Evolutionary conservation across 2,113 vertebrate genomes (phyloP).

Genomic region (Scomber japonicus): DNA sequence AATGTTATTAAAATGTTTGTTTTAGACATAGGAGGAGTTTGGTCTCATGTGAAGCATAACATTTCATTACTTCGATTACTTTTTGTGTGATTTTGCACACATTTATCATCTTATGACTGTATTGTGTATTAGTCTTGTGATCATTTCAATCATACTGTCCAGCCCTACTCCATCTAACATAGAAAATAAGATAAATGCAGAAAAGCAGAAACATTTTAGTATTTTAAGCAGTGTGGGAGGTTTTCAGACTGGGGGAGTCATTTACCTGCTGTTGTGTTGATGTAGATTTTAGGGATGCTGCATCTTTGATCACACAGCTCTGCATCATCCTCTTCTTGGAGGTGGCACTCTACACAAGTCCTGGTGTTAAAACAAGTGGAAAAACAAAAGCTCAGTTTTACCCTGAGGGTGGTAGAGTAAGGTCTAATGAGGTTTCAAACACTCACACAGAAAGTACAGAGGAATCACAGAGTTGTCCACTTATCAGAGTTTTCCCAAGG

Average conservation of each 20-base stretch:
- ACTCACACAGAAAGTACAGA: conserved; percentile 48
- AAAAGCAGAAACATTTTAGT: too few relatives aligned
- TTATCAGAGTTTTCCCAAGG: conserved; percentile 74
- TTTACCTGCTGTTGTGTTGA: conserved; percentile 90
- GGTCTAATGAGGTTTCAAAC: conserved; percentile 51
- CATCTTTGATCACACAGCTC: conserved; percentile 90
- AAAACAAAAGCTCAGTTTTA: conserved; percentile 57
- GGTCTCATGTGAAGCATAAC: too few relatives aligned
- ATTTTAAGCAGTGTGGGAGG: not conserved
- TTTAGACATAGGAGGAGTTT: too few relatives aligned
- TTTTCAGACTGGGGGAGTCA: not conserved
- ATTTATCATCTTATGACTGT: too few relatives aligned
- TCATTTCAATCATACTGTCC: too few relatives aligned
- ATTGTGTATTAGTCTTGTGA: too few relatives aligned
- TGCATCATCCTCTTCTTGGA: conserved; percentile 82
- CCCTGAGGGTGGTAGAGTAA: conserved; percentile 2
- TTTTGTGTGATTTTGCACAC: too few relatives aligned
- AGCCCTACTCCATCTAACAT: too few relatives aligned
- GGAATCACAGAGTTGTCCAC: conserved; percentile 60
- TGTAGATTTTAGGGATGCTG: conserved; percentile 83
- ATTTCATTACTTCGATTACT: too few relatives aligned
- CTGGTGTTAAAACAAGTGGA: conserved; percentile 81
- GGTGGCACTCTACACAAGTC: conserved; percentile 94
- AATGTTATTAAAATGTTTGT: too few relatives aligned
- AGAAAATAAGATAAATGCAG: too few relatives aligned